Evolutionary conservation across 2,113 vertebrate species (phyloP), one percentile per base, ranked within the genome.

Genomic region (Pseudorectes ferrugineus): DNA sequence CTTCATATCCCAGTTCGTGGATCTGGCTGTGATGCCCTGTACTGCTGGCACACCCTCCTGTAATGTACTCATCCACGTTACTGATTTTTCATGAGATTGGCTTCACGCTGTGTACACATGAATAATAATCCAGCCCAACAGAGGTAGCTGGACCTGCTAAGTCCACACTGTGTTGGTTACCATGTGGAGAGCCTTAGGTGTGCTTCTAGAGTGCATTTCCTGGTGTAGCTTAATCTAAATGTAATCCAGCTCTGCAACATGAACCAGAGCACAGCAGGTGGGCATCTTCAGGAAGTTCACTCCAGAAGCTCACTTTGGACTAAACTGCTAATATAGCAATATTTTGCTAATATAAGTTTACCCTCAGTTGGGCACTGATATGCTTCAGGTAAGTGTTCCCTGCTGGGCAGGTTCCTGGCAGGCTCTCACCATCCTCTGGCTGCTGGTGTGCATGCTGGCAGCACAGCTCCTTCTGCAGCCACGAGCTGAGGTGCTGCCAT

Each of bases 391-490:
- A 72, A 92, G 28, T 42, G 31, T 29, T 87, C 9, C 12, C 9
- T 0, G 1, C 57, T 43, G 22, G 31, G 15, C 36, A 55, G 46
- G 28, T 78, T 54, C 24, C 48, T 68, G 66, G 57, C 31, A 78
- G 73, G 46, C 13, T 91, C 12, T 63, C 31, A 11, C 22, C 26
- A 14, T 59, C 45, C 48, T 12, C 45, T 48, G 48, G 40, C 29
- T 48, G 10, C 52, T 59, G 23, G 3, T 4, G 28, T 57, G 19
- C 22, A 0, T 24, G 43, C 33, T 1, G 2, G 26, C 43, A 82
- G 57, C 26, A 29, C 0, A 0, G 40, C 58, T 4, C 1, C 43
- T 85, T 31, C 51, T 55, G 48, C 1, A 9, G 40, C 35, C 31
- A 6, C 19, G 23, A 21, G 29, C 61, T 2, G 8, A 94, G 71